Percentiles rank a stretch among this genome's conserved stretches.
These are phyloP conservation scores for Pterocles gutturalis DNA, from an alignment of 2,113 vertebrate genomes.

Conservation along the genomic window DNA sequence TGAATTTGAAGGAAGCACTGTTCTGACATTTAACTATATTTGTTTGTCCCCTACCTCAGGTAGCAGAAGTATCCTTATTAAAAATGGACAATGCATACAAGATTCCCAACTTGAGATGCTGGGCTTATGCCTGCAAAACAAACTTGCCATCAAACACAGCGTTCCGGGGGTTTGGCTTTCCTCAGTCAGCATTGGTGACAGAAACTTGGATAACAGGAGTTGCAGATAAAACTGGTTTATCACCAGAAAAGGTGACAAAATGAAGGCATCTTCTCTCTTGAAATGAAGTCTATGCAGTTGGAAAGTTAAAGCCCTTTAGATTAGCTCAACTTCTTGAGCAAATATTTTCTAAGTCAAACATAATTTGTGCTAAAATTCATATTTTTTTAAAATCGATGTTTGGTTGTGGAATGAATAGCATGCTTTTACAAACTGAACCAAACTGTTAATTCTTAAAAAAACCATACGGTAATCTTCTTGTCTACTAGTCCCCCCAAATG, in stretches of 20 bases:
- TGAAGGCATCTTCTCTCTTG: background rate
- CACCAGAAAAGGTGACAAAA: constrained; percentile 79
- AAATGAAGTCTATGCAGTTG: background rate
- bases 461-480: background rate
- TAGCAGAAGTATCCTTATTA: constrained; percentile 80
- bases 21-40: background rate
- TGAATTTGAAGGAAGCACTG: background rate
- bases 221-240: constrained; percentile 74
- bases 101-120: constrained; percentile 81
- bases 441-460: background rate
- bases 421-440: background rate
- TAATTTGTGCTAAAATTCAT: background rate
- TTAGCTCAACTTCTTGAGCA: background rate
- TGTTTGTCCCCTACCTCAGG: constrained; percentile 61
- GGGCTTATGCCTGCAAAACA: constrained; percentile 76
- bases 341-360: background rate
- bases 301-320: background rate
- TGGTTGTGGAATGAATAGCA: background rate
- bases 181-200: constrained; percentile 79
- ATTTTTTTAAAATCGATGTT: background rate
- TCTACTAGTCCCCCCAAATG: background rate
- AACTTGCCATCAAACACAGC: constrained; percentile 87
- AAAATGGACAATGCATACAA: constrained; percentile 85
- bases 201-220: constrained; percentile 84
- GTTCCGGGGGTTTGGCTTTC: constrained; percentile 86